A percentile compares a stretch with the other conserved stretches of the same genome.
These are phyloP conservation scores for Sphinx pinastri DNA, from an alignment of 2,888 invertebrate species.

Conservation along the genomic window DNA sequence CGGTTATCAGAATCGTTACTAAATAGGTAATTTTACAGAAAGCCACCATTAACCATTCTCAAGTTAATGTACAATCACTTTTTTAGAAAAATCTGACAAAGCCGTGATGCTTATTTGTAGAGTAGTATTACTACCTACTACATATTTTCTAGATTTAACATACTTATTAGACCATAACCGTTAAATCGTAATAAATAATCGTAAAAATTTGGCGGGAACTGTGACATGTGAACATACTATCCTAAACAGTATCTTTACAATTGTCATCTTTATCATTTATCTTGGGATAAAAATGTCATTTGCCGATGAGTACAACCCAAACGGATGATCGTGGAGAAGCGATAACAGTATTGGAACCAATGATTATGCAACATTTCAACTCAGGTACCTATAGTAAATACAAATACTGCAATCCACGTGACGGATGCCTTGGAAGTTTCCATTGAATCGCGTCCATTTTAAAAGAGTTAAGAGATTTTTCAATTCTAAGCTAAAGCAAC, in stretches of 20 bases:
- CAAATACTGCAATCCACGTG: slow-evolving; percentile 19
- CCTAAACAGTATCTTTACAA: slow-evolving; percentile 31
- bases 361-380: slow-evolving; percentile 33
- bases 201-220: slow-evolving; percentile 28
- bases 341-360: slow-evolving; percentile 36
- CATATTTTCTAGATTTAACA: no score
- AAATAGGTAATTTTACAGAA: no score
- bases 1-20: no score
- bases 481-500: no score
- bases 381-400: slow-evolving; percentile 2
- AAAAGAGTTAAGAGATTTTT: background rate
- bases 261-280: slow-evolving; percentile 53
- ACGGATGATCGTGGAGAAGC: slow-evolving; percentile 30
- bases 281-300: slow-evolving; percentile 50
- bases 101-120: no score
- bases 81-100: no score
- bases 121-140: no score
- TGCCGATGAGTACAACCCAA: slow-evolving; percentile 32
- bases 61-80: no score
- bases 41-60: no score
- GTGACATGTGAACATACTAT: slow-evolving; percentile 31
- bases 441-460: background rate
- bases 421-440: background rate
- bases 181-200: no score
- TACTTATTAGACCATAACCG: no score